These are phyloP conservation scores for Chymomyza caudatula DNA, from an alignment of 2,888 invertebrate species.

Conservation along the genomic window DNA sequence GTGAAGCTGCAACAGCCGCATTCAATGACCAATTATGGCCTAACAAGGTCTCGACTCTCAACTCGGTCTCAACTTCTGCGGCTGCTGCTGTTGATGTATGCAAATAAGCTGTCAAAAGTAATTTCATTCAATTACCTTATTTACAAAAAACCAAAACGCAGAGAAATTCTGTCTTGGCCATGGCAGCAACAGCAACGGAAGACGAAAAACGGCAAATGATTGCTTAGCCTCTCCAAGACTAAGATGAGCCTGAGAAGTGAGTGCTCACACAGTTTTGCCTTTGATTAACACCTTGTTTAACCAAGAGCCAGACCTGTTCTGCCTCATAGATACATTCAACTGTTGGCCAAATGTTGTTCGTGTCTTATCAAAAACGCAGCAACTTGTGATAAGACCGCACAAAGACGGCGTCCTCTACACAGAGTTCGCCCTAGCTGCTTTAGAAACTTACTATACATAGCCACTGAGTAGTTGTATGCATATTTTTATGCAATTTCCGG, in stretches of 20 bases:
- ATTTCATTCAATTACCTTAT: conserved; percentile 73
- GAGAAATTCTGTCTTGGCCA: conserved; percentile 60
- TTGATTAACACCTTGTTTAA: conserved; percentile 52
- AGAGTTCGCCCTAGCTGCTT: neutral
- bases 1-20: no score
- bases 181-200: conserved; percentile 35
- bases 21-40: conserved; percentile 70
- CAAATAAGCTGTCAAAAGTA: conserved; percentile 73
- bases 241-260: no score
- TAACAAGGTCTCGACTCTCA: conserved; percentile 49
- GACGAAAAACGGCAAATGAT: conserved; percentile 36
- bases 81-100: conserved; percentile 62
- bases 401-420: neutral
- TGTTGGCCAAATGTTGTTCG: conserved; percentile 63
- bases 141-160: conserved; percentile 32
- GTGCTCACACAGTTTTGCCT: conserved; percentile 26
- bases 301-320: neutral
- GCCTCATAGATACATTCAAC: conserved; percentile 33
- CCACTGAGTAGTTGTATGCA: conserved; percentile 34
- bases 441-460: no score
- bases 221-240: conserved; percentile 29
- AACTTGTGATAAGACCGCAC: neutral
- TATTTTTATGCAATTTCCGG: conserved; percentile 71
- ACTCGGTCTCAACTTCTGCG: conserved; percentile 18
- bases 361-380: conserved; percentile 31